Evolutionary conservation across 2,113 vertebrate species (phyloP).

Genomic region (Syngnathus floridae): DNA sequence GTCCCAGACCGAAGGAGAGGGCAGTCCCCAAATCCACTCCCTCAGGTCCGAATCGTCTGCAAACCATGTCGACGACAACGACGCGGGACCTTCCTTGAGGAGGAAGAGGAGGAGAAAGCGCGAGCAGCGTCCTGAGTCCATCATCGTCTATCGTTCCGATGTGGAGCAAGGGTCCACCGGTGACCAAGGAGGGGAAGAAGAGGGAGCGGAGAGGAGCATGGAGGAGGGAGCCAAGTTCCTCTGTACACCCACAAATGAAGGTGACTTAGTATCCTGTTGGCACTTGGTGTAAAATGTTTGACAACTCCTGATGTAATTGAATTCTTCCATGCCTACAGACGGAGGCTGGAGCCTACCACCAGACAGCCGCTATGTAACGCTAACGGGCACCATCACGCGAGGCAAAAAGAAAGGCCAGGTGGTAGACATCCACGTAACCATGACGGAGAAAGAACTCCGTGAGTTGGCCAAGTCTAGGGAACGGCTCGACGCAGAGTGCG

Average conservation of each 20-base stretch:
- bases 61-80: slow-evolving; percentile 74
- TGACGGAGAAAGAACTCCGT: slow-evolving; percentile 88
- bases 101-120: slow-evolving; percentile 81
- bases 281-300: not conserved
- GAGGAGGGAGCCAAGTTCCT: slow-evolving; percentile 90
- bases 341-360: slow-evolving; percentile 82
- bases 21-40: slow-evolving; percentile 67
- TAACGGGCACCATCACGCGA: slow-evolving; percentile 95
- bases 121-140: slow-evolving; percentile 87
- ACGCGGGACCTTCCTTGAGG: slow-evolving; percentile 76
- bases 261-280: slow-evolving; percentile 53
- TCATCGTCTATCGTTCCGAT: slow-evolving; percentile 89
- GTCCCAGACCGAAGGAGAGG: slow-evolving; percentile 55
- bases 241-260: slow-evolving; percentile 77
- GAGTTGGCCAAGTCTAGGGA: slow-evolving; percentile 86
- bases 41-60: slow-evolving; percentile 57
- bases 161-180: slow-evolving; percentile 78
- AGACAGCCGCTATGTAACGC: slow-evolving; percentile 92
- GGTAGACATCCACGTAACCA: slow-evolving; percentile 94
- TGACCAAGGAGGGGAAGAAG: slow-evolving; percentile 76
- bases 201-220: slow-evolving; percentile 72
- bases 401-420: slow-evolving; percentile 98
- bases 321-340: slow-evolving; percentile 60
- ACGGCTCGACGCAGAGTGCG: slow-evolving; percentile 73
- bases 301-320: not conserved